These are phyloP conservation scores for Zeugodacus cucurbitae DNA, from an alignment of 1,140 invertebrate genomes.

Conservation along the genomic window DNA sequence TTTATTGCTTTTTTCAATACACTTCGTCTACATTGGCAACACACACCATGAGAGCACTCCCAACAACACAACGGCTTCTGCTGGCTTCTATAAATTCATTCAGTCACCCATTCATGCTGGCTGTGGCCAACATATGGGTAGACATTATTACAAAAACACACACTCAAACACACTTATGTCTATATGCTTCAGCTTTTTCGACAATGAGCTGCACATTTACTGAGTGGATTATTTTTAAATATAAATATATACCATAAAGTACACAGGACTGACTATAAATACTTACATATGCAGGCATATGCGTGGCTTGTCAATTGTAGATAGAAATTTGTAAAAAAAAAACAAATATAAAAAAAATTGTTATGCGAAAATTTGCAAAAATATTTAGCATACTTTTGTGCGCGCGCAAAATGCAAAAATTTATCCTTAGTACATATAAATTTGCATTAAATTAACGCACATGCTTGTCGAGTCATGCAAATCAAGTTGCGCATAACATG, in stretches of 20 bases:
- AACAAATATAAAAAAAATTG: not conserved
- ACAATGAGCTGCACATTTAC: not conserved
- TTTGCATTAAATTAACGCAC: not conserved
- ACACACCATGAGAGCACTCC: not conserved
- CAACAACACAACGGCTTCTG: not conserved
- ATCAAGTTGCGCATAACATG: not conserved
- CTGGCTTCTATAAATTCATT: not conserved
- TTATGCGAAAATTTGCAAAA: not conserved
- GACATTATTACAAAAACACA: not conserved
- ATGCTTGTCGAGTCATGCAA: not conserved
- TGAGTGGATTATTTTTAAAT: conserved; percentile 10
- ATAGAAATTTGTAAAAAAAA: not conserved
- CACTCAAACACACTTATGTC: not conserved
- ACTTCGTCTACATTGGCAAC: not conserved
- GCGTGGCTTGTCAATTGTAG: not conserved
- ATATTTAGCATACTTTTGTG: not conserved
- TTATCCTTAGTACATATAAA: not conserved
- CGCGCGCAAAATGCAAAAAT: not conserved
- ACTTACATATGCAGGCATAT: too few relatives aligned
- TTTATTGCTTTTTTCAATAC: not conserved
- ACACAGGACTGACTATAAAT: not conserved
- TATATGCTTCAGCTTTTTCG: not conserved
- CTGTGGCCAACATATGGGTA: not conserved
- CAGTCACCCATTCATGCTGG: not conserved
- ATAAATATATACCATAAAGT: not conserved